Conservation (phyloP, 2,797 vertebrate species). For the Microhierax caerulescens region DNA sequence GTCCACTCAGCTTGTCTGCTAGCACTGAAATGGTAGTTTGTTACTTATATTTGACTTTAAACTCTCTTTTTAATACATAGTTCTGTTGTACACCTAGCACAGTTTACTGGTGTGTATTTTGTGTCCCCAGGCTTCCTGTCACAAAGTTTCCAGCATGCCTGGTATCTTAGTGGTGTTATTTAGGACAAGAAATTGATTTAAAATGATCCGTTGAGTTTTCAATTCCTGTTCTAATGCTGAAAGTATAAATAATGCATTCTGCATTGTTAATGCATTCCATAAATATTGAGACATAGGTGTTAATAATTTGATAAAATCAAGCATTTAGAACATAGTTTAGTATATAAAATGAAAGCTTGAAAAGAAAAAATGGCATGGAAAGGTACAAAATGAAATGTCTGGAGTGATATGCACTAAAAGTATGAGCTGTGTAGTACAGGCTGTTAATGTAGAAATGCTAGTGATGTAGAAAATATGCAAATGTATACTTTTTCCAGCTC, state of each 20-base stretch:
- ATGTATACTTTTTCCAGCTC: conserved; percentile 10
- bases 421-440: neutral
- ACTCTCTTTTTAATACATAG: neutral
- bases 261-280: neutral
- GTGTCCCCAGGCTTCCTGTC: neutral
- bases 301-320: conserved; percentile 24
- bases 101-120: neutral
- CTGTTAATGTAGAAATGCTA: neutral
- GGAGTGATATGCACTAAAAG: neutral
- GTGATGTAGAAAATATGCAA: conserved; percentile 31
- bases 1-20: neutral
- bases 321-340: neutral
- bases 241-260: conserved; percentile 1
- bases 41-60: neutral
- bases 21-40: neutral
- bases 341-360: neutral
- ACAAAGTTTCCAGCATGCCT: neutral
- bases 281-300: neutral
- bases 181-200: neutral
- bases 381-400: neutral
- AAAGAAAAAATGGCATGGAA: neutral
- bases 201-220: neutral
- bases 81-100: neutral
- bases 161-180: neutral
- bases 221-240: neutral